phyloP scores from a whole-genome alignment of 2,113 vertebrate species.

The Asarcornis scutulata region DNA sequence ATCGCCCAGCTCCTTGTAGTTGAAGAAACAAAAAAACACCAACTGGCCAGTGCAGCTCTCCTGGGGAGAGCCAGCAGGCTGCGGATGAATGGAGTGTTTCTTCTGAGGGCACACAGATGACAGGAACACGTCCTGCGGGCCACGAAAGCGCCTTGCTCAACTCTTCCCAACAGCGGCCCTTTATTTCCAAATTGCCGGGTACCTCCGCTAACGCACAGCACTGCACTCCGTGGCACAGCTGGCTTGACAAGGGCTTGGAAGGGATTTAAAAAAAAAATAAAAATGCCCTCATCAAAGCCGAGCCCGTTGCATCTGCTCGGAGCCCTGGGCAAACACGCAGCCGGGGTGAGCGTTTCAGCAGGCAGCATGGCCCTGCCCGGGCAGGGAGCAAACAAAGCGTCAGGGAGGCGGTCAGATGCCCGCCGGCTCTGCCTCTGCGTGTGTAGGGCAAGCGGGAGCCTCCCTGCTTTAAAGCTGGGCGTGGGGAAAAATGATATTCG shows the following conservation, averaged over 20 bases:
- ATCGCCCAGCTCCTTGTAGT: not conserved
- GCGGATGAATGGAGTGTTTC: not conserved
- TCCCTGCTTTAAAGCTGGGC: not conserved
- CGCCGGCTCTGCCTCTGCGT: not conserved
- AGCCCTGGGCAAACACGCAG: not conserved
- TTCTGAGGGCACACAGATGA: not conserved
- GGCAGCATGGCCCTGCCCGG: not conserved
- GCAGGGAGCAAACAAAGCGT: not conserved
- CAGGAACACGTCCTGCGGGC: not conserved
- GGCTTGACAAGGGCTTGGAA: not conserved
- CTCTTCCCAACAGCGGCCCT: not conserved
- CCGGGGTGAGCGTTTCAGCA: not conserved
- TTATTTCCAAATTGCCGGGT: not conserved
- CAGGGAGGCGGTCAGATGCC: not conserved
- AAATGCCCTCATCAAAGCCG: not conserved
- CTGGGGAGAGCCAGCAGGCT: not conserved
- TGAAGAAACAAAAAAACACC: not conserved
- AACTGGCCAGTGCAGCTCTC: not conserved
- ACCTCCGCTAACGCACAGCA: accelerated
- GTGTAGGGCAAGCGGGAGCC: not conserved
- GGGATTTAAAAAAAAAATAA: not conserved
- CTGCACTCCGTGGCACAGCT: not conserved
- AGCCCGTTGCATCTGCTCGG: not conserved
- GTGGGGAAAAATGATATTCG: not conserved
- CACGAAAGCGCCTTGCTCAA: not conserved